Conservation (phyloP, 2,888 invertebrate genomes). For the Antitype chi region DNA sequence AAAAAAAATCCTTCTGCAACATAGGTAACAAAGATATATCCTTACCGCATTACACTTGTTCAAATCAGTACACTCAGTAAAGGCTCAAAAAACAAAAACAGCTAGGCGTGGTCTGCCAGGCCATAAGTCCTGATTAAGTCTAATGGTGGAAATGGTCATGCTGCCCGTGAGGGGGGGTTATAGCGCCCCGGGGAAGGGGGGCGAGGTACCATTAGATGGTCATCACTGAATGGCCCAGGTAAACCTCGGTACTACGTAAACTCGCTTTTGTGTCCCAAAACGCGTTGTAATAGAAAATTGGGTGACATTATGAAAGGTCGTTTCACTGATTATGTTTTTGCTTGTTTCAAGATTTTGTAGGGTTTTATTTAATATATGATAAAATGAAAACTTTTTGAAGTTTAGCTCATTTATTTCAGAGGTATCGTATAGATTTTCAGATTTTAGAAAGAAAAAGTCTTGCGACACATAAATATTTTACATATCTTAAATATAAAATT, state of each 20-base stretch:
- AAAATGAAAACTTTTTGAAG: neutral
- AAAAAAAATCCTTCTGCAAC: neutral
- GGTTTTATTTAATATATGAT: neutral
- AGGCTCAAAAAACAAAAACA: conserved; percentile 67
- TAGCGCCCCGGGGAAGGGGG: conserved; percentile 65
- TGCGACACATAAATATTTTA: neutral
- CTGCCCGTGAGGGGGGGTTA: conserved; percentile 64
- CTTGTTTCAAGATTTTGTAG: neutral
- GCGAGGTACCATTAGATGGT: conserved; percentile 73
- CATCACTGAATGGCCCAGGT: conserved; percentile 74
- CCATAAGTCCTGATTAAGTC: conserved; percentile 81
- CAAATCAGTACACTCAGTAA: conserved; percentile 40
- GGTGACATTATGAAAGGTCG: conserved; percentile 36
- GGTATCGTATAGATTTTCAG: neutral
- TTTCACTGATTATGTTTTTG: conserved; percentile 44
- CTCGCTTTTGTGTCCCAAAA: conserved; percentile 52
- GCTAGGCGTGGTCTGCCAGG: conserved; percentile 66
- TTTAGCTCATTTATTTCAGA: neutral
- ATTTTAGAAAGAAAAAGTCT: too few relatives aligned
- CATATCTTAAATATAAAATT: too few relatives aligned
- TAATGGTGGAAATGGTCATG: conserved; percentile 75
- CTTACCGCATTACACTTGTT: conserved; percentile 40
- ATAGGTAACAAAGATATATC: conserved; percentile 18
- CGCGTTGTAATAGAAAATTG: conserved; percentile 52
- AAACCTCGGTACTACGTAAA: conserved; percentile 55